Evolutionary conservation across 2,113 vertebrate genomes (phyloP).

Genomic region (Platycercus adscitus): DNA sequence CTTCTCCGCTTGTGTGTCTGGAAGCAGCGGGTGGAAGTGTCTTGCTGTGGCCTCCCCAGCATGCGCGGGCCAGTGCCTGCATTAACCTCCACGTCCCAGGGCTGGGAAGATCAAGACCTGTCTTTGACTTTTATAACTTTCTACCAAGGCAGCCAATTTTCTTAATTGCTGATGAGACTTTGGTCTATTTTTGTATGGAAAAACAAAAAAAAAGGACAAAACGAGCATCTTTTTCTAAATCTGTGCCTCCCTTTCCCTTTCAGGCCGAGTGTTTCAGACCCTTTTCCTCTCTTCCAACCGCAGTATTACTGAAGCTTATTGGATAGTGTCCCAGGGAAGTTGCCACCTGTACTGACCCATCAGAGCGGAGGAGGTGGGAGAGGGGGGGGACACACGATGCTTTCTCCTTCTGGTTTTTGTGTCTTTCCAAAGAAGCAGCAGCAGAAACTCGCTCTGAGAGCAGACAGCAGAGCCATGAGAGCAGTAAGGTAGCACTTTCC

Average conservation of each 20-base stretch:
- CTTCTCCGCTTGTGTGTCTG: background rate
- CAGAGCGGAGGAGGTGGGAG: background rate
- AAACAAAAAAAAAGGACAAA: background rate
- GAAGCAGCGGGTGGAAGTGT: background rate
- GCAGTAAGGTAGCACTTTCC: slow-evolving; percentile 16
- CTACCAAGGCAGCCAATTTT: slow-evolving; percentile 65
- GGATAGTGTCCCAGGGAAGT: background rate
- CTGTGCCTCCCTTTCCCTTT: slow-evolving; percentile 60
- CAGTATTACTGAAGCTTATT: slow-evolving; percentile 29
- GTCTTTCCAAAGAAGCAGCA: slow-evolving; percentile 22
- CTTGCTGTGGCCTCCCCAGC: background rate
- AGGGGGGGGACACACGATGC: background rate
- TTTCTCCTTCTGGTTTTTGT: background rate
- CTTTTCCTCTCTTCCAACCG: background rate
- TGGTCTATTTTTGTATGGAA: slow-evolving; percentile 73
- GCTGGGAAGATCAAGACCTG: slow-evolving; percentile 12
- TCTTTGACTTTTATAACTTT: slow-evolving; percentile 70
- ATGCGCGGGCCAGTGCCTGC: background rate
- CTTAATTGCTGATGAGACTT: slow-evolving; percentile 56
- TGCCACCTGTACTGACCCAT: background rate
- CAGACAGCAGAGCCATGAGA: background rate
- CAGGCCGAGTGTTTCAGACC: slow-evolving; percentile 25
- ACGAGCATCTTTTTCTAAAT: slow-evolving; percentile 59
- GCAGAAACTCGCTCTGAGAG: background rate
- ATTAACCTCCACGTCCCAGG: background rate